Conservation (phyloP, 2,888 invertebrate species). For the Aphelenchoides bicaudatus region DNA sequence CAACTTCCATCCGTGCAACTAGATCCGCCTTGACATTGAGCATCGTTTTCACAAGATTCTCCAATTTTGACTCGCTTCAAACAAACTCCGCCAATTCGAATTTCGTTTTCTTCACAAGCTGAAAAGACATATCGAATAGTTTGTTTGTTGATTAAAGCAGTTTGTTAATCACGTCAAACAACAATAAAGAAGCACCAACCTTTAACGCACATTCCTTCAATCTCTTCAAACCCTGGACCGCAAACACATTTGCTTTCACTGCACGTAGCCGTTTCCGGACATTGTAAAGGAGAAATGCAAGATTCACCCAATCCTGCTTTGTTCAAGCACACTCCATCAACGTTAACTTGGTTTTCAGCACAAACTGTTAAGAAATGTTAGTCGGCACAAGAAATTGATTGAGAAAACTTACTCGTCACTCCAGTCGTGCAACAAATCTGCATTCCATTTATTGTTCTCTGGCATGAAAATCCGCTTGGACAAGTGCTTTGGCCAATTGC, state of each 20-base stretch:
- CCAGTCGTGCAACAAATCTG: conserved; percentile 58
- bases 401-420: conserved; percentile 30
- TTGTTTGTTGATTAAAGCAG: background rate
- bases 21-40: conserved; percentile 51
- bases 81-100: conserved; percentile 46
- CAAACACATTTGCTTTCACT: conserved; percentile 52
- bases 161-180: background rate
- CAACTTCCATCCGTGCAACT: conserved; percentile 42
- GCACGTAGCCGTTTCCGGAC: conserved; percentile 47
- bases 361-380: conserved; percentile 45
- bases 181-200: conserved; percentile 17
- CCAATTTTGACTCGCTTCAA: conserved; percentile 42
- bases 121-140: background rate
- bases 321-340: conserved; percentile 54
- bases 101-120: conserved; percentile 45
- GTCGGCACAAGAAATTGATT: too few species aligned
- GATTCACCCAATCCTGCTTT: conserved; percentile 42
- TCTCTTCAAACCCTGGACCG: conserved; percentile 43
- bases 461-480: conserved; percentile 57
- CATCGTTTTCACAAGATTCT: conserved; percentile 45
- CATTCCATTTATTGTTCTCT: conserved; percentile 48
- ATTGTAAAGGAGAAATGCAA: conserved; percentile 53
- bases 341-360: conserved; percentile 51
- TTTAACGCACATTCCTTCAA: conserved; percentile 39
- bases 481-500: conserved; percentile 57